A percentile compares a stretch with the other conserved stretches of the same genome.
phyloP scores from a whole-genome alignment of 2,113 vertebrate species.

The Lophura nycthemera region DNA sequence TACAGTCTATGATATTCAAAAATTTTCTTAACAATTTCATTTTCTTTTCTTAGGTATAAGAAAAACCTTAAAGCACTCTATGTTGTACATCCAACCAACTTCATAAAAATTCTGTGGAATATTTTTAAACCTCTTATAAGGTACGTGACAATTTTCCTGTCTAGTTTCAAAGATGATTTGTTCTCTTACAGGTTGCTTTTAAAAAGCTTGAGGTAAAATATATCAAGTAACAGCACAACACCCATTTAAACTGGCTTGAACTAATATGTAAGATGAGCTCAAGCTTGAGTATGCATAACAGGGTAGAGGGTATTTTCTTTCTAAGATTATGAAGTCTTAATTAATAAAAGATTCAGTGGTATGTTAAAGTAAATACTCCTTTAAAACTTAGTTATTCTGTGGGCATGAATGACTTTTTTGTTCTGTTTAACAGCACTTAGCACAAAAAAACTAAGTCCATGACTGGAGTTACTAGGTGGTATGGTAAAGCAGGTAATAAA shows the following conservation, averaged over 20 bases:
- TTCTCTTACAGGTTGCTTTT: neutral
- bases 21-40: constrained; percentile 42
- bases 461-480: neutral
- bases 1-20: neutral
- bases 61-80: constrained; percentile 91
- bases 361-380: neutral
- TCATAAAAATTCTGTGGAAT: constrained; percentile 88
- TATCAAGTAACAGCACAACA: neutral
- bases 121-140: constrained; percentile 90
- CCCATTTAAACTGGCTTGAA: constrained; percentile 8
- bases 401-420: neutral
- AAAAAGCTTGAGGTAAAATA: constrained; percentile 17
- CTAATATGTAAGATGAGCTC: neutral
- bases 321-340: neutral
- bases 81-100: constrained; percentile 88
- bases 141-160: constrained; percentile 58
- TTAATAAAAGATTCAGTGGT: neutral
- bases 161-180: constrained; percentile 4
- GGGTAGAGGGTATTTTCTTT: neutral
- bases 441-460: neutral
- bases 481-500: neutral
- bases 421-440: neutral
- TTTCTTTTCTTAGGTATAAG: constrained; percentile 81
- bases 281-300: neutral
- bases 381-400: neutral